Evolutionary conservation across 1,140 invertebrate species (phyloP), one percentile per base, ranked within the genome.

Genomic region (Gonioctena quinquepunctata): DNA sequence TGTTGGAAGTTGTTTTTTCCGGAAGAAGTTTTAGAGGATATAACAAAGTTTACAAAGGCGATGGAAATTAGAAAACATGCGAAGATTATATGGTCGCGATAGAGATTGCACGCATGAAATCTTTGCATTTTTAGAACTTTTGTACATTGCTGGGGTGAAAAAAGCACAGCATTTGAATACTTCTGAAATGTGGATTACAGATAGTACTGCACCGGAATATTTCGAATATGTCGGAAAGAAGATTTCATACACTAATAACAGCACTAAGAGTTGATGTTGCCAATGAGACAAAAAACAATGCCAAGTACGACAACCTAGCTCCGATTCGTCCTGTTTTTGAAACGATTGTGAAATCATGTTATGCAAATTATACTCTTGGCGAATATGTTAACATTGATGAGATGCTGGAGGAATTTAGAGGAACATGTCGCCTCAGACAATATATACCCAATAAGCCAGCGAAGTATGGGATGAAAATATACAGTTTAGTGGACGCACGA

Each of bases 91-190:
- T 18, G 16, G 16, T 54, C 16, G n/a, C 50, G 13, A 8, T 18
- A 19, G 50, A 54, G 8, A n/a, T 19, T 22, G 50, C n/a, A n/a
- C n/a, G n/a, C n/a, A 54, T 8, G 50, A 54, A 54, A 54, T 54
- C 8, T 8, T 7, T 19, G 50, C 21, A 54, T 59, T 59, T 59
- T 11, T 88, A 74, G 86, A 85, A 26, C 79, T 87, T 67, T 74
- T 87, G 50, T 87, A 87, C 74, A 76, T 85, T 28, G 80, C 82
- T 70, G 85, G 86, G 2, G 80, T 85, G 70, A 79, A 83, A 71
- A 82, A 84, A 66, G 77, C 83, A 5, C 56, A 59, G 13, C 56
- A 59, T 80, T 79, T 83, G 61, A 84, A 85, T 75, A 77, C 80
- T 13, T 76, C 76, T 68, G 85, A 87, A 71, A 77, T 87, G 62